Conservation (phyloP, 23 tunicate genomes). For the Ascidia mentula region DNA sequence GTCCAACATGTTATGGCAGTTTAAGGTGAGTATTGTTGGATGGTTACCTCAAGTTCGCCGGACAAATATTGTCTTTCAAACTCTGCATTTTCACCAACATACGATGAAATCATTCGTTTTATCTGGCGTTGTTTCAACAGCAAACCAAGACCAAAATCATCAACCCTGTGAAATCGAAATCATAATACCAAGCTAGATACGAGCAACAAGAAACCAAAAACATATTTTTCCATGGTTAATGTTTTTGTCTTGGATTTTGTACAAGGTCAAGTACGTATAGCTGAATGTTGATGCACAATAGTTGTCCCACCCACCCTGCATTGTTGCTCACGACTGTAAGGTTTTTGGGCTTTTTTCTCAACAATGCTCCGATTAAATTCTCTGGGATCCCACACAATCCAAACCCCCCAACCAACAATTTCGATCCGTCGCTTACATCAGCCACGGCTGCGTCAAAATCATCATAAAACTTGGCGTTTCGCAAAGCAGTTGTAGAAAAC, state of each 20-base stretch:
- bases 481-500: conserved; percentile 52
- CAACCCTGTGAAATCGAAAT: conserved; percentile 39
- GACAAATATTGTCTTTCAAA: conserved; percentile 89
- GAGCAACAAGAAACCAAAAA: too few relatives aligned
- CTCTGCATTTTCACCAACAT: conserved; percentile 97
- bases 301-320: conserved; percentile 90
- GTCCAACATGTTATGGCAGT: too few relatives aligned
- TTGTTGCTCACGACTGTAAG: conserved; percentile 90
- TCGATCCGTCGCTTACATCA: conserved; percentile 75
- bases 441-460: conserved; percentile 59
- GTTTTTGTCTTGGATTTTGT: too few relatives aligned
- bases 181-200: too few relatives aligned
- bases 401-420: conserved; percentile 92
- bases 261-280: too few relatives aligned
- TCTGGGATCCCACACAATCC: conserved; percentile 98
- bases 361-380: conserved; percentile 74
- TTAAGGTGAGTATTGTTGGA: too few relatives aligned
- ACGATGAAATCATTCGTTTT: conserved; percentile 91
- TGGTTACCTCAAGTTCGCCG: conserved; percentile 79
- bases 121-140: conserved; percentile 67
- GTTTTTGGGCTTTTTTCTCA: conserved; percentile 41
- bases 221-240: too few relatives aligned
- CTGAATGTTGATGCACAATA: too few relatives aligned
- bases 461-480: conserved; percentile 45
- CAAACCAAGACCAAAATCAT: conserved; percentile 88